Evolutionary conservation across 2,797 vertebrate genomes (phyloP).

Genomic region (Microctenopoma stevenorrisi): DNA sequence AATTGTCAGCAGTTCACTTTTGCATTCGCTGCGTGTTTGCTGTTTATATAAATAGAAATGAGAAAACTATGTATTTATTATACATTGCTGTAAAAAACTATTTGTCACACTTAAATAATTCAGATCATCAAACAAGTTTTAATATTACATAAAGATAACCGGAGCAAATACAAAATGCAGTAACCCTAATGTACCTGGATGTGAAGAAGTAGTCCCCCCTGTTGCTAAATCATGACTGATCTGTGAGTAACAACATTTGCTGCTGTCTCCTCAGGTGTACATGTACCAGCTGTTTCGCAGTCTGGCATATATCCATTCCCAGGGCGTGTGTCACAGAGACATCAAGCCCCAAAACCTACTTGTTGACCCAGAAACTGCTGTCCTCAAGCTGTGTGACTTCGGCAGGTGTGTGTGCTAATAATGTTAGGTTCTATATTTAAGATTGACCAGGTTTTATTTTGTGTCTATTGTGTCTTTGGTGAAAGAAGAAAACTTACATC

Average conservation of each 20-base stretch:
- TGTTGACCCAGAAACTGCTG: conserved; percentile 92
- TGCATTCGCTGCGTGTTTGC: background rate
- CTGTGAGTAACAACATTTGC: background rate
- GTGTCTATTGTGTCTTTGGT: no score
- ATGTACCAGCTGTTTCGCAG: conserved; percentile 95
- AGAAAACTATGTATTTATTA: no score
- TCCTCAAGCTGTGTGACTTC: conserved; percentile 94
- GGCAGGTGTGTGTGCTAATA: conserved; percentile 77
- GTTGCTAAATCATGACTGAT: no score
- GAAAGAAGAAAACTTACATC: background rate
- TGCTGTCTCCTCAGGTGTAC: conserved; percentile 82
- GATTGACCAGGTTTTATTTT: background rate
- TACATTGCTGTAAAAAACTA: no score
- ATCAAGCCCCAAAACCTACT: conserved; percentile 95
- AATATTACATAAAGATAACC: no score
- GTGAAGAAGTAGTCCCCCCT: no score
- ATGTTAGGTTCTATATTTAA: background rate
- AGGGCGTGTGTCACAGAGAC: conserved; percentile 93
- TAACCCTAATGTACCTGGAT: no score
- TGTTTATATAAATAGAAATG: no score
- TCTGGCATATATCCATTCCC: conserved; percentile 94
- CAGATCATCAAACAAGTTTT: no score
- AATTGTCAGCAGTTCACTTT: background rate
- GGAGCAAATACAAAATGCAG: no score
- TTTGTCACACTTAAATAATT: no score